Evolutionary conservation across 2,113 vertebrate genomes (phyloP).

Genomic region (Ascaphus truei): DNA sequence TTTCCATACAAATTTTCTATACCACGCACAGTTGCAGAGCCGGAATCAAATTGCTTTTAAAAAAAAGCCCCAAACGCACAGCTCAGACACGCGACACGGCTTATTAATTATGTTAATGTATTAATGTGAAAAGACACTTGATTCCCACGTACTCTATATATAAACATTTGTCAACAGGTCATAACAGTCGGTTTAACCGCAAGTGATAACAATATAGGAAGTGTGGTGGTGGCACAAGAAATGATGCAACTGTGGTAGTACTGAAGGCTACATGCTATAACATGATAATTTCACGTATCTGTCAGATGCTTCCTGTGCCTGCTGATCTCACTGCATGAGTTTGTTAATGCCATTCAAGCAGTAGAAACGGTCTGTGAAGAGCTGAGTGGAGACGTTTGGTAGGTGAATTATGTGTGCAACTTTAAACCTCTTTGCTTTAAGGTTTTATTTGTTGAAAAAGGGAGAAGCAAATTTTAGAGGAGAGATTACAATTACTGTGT

Average conservation of each 20-base stretch:
- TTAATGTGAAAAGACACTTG: too few species aligned
- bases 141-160: too few species aligned
- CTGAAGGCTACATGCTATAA: background rate
- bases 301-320: conserved; percentile 20
- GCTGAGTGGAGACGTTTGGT: background rate
- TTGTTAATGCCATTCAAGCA: background rate
- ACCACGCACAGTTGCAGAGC: too few species aligned
- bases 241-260: background rate
- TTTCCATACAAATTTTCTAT: too few species aligned
- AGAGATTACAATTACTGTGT: too few species aligned
- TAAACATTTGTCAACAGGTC: too few species aligned
- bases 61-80: too few species aligned
- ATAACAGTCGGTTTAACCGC: background rate
- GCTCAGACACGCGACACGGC: too few species aligned
- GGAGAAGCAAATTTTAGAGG: too few species aligned
- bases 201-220: background rate
- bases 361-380: too few species aligned
- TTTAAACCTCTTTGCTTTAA: background rate
- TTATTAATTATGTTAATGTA: too few species aligned
- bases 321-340: background rate
- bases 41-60: too few species aligned
- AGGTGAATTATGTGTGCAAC: background rate
- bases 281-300: background rate
- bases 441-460: background rate
- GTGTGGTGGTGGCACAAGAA: conserved; percentile 1